Evolutionary conservation across 1,140 invertebrate genomes (phyloP).

Genomic region (Lithobius niger): DNA sequence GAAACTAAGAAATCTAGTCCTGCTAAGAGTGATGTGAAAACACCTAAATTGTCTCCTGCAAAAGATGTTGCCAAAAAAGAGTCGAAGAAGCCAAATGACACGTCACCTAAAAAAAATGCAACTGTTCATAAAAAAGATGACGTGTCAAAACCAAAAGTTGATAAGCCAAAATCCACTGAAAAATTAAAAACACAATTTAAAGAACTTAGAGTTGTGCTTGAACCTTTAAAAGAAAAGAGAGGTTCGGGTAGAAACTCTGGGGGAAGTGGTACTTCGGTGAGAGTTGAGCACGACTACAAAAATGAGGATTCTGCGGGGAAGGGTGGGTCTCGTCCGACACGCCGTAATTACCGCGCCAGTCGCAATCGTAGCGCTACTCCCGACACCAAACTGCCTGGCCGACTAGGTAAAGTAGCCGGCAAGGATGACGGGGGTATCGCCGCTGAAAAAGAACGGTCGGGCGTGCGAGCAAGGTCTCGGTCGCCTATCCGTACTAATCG

Average conservation of each 20-base stretch:
- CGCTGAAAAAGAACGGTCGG: background rate
- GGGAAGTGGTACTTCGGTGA: background rate
- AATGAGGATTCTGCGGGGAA: background rate
- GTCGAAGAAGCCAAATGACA: background rate
- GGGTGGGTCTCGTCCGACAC: background rate
- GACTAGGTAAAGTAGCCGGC: background rate
- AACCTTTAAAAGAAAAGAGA: background rate
- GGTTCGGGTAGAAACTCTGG: background rate
- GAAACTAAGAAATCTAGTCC: background rate
- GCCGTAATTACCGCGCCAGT: slow-evolving; percentile 1
- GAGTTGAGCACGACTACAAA: background rate
- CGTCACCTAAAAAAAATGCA: background rate
- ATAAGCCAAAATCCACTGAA: background rate
- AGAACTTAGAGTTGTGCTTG: background rate
- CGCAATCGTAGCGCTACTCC: background rate
- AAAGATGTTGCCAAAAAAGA: background rate
- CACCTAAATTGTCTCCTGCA: background rate
- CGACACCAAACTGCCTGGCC: background rate
- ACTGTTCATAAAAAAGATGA: background rate
- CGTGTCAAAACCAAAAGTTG: background rate
- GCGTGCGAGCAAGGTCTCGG: background rate
- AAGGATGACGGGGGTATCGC: background rate
- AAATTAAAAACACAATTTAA: background rate
- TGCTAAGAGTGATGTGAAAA: background rate
- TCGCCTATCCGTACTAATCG: background rate